These are phyloP conservation scores for Anthonomus grandis DNA, from an alignment of 1,140 invertebrate species.

Conservation along the genomic window DNA sequence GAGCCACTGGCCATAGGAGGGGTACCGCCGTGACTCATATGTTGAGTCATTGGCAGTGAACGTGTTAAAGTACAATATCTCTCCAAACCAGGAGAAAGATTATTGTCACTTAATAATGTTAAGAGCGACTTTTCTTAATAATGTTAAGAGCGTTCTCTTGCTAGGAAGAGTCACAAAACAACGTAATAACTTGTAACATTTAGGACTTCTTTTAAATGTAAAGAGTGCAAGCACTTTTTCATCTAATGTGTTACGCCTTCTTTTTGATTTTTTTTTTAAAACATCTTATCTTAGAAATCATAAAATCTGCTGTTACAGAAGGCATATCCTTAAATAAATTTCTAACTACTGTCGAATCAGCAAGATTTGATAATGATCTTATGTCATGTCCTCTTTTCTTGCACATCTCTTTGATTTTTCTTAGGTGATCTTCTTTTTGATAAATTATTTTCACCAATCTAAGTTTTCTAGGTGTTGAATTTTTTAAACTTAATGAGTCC, in stretches of 20 bases:
- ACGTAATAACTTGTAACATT: not conserved
- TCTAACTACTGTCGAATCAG: constrained; percentile 2
- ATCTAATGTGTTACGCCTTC: constrained; percentile 4
- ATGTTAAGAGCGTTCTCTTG: not conserved
- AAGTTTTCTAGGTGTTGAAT: too few species aligned
- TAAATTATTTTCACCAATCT: too few species aligned
- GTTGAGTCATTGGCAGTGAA: too few species aligned
- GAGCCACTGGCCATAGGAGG: too few species aligned
- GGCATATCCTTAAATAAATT: constrained; percentile 3
- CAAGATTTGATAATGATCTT: not conserved
- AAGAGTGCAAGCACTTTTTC: constrained; percentile 1
- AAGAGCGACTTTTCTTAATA: not conserved
- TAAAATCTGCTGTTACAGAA: constrained; percentile 9
- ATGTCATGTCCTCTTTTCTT: too few species aligned
- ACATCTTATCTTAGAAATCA: constrained; percentile 5
- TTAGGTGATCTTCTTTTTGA: too few species aligned
- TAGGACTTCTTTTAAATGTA: constrained; percentile 7
- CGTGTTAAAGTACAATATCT: constrained; percentile 3
- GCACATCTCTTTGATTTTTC: too few species aligned
- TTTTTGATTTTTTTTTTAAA: not conserved
- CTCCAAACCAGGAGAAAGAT: not conserved
- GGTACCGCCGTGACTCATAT: too few species aligned
- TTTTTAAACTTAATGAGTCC: too few species aligned
- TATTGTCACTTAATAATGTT: not conserved
- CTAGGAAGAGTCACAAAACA: not conserved